These are phyloP conservation scores for Noctua comes DNA, from an alignment of 2,888 invertebrate genomes.

Conservation along the genomic window DNA sequence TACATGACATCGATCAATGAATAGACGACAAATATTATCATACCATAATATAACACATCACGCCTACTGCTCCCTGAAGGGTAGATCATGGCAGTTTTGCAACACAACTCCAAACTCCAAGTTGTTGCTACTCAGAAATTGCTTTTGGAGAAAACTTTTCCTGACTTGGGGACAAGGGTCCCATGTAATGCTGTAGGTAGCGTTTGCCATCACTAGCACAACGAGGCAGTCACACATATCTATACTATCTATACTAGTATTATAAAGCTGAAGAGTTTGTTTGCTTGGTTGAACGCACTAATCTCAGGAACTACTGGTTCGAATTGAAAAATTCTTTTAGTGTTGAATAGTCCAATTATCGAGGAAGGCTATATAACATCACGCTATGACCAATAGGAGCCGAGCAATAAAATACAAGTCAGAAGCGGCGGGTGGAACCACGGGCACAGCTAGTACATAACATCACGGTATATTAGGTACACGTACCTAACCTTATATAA, in stretches of 20 bases:
- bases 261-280: too few species aligned
- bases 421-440: too few species aligned
- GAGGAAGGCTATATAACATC: too few species aligned
- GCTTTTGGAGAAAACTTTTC: background rate
- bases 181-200: background rate
- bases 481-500: conserved; percentile 35
- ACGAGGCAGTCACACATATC: background rate
- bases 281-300: too few species aligned
- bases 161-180: too few species aligned
- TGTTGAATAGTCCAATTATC: too few species aligned
- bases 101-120: background rate
- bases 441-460: too few species aligned
- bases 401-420: too few species aligned
- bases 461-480: background rate
- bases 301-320: too few species aligned
- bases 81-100: background rate
- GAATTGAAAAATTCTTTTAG: too few species aligned
- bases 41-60: background rate
- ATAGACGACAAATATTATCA: conserved; percentile 6
- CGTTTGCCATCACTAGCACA: background rate
- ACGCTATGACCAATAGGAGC: too few species aligned
- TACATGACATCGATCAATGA: conserved; percentile 4
- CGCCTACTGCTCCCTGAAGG: background rate
- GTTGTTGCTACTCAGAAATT: background rate
- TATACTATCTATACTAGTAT: too few species aligned